Conservation (phyloP, 2,888 invertebrate genomes). For the Scelioninae gen. 2 region DNA sequence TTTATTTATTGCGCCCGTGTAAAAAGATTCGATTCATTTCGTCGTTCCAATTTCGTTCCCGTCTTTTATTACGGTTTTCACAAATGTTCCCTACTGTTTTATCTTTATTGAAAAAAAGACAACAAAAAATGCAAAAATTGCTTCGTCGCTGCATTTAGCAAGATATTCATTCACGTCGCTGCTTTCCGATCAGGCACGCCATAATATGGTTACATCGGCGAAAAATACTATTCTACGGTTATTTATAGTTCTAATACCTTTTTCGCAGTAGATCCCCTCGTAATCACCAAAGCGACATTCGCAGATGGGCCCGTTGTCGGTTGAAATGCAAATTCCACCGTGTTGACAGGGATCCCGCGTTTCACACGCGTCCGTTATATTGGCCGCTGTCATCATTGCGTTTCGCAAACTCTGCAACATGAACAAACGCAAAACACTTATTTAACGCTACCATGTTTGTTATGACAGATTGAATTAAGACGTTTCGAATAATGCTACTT, state of each 20-base stretch:
- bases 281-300: conserved; percentile 95
- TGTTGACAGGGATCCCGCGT: conserved; percentile 94
- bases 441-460: conserved; percentile 47
- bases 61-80: conserved; percentile 7
- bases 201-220: conserved; percentile 40
- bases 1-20: conserved; percentile 19
- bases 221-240: conserved; percentile 46
- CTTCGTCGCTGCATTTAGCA: no score
- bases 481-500: conserved; percentile 27
- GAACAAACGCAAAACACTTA: conserved; percentile 44
- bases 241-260: conserved; percentile 80
- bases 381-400: conserved; percentile 75
- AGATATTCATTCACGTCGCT: conserved; percentile 47
- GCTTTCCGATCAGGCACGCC: conserved; percentile 46
- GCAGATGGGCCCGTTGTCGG: conserved; percentile 95
- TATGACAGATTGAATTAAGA: conserved; percentile 45
- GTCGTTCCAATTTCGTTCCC: conserved; percentile 30
- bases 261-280: conserved; percentile 95
- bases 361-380: conserved; percentile 90
- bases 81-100: conserved; percentile 1
- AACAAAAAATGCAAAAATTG: no score
- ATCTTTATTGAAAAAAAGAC: no score
- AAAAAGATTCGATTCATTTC: conserved; percentile 37
- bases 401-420: conserved; percentile 75
- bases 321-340: conserved; percentile 96